phyloP scores from a whole-genome alignment of 2,888 invertebrate genomes.

The Papilio gigon region DNA sequence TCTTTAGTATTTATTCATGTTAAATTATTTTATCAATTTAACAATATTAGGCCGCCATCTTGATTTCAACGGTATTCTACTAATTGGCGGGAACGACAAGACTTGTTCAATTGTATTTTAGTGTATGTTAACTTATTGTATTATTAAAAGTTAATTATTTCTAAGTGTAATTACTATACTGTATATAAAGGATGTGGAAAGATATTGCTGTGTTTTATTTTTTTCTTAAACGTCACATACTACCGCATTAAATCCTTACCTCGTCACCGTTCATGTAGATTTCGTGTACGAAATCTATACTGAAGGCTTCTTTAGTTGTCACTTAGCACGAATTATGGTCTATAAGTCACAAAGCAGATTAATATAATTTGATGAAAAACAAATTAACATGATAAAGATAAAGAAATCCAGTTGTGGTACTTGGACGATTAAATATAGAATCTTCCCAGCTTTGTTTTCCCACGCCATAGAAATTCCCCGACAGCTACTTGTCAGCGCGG shows the following conservation, averaged over 20 bases:
- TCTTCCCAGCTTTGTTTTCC: not conserved
- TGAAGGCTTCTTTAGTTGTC: too few relatives aligned
- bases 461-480: not conserved
- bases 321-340: too few relatives aligned
- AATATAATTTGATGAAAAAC: too few relatives aligned
- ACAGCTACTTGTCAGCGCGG: not conserved
- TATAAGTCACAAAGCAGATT: too few relatives aligned
- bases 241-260: not conserved
- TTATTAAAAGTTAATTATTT: constrained; percentile 78
- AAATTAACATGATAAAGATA: too few relatives aligned
- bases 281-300: too few relatives aligned
- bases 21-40: not conserved
- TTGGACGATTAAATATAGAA: too few relatives aligned
- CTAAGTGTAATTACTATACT: constrained; percentile 70
- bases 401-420: too few relatives aligned
- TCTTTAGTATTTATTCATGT: not conserved
- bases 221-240: constrained; percentile 45
- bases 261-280: too few relatives aligned
- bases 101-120: constrained; percentile 43
- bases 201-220: constrained; percentile 45
- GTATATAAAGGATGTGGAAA: constrained; percentile 77
- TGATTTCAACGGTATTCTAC: constrained; percentile 28
- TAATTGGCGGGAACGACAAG: constrained; percentile 10
- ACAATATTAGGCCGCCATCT: constrained; percentile 7
- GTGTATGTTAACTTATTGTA: constrained; percentile 66